Evolutionary conservation across 2,797 vertebrate species (phyloP), one percentile per base, ranked within the genome.

Genomic region (Uromys caudimaculatus): DNA sequence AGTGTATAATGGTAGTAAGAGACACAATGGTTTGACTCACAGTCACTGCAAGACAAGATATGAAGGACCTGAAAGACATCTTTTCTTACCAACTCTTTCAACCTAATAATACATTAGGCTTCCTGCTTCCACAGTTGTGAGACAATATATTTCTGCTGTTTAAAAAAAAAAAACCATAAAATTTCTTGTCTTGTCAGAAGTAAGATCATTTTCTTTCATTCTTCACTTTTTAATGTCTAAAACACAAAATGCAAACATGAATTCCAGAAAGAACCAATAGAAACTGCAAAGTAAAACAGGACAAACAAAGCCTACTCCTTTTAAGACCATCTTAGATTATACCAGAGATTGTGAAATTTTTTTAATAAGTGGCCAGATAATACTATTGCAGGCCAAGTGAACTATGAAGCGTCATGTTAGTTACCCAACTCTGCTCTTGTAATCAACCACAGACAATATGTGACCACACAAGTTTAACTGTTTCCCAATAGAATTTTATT

Each of bases 261-360:
- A 19, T 75, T 44, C 12, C 91, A 60, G 52, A 0, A 41, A 6
- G 50, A 3, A 82, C 44, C 4, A 82, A 73, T 29, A 87, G 47
- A 52, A 82, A 71, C 64, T 90, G 10, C 83, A 75, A 35, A 90
- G 58, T 12, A 56, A 91, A 95, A n/a, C n/a, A 79, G 60, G 21
- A 93, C 81, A 79, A 27, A 9, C 14, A 88, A 84, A 69, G 9
- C 19, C 58, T 64, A 10, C 14, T 67, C 52, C n/a, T 75, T 69
- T 81, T 60, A 82, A 87, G 84, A 16, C 56, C 29, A 87, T 92
- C 47, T 83, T 93, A 69, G 38, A 83, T 47, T 27, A 91, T 16
- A 67, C 2, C 54, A 93, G 71, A 81, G 8, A 3, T 24, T 75
- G 29, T 77, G 17, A 67, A 86, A 54, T 0, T 60, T 75, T 73